Conservation (phyloP, 2,113 vertebrate genomes). For the Sminthopsis crassicaudata region DNA sequence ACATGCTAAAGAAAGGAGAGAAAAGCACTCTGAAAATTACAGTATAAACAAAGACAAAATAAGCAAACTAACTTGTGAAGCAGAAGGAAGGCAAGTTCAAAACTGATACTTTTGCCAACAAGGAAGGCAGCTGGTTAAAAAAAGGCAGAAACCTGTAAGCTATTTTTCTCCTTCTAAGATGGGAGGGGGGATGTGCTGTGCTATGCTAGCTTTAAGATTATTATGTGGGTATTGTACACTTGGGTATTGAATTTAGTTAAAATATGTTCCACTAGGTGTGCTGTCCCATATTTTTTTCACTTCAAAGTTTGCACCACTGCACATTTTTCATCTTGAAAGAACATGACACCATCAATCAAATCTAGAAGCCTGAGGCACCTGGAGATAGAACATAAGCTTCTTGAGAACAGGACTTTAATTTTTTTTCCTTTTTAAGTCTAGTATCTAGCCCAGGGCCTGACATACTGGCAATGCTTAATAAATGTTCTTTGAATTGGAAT, state of each 20-base stretch:
- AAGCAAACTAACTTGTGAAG: conserved; percentile 13
- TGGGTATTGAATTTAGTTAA: conserved; percentile 16
- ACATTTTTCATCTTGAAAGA: conserved; percentile 19
- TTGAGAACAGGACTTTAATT: neutral
- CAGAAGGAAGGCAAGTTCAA: neutral
- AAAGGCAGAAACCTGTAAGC: neutral
- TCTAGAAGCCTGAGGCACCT: neutral
- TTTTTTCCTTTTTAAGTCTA: neutral
- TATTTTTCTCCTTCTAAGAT: conserved; percentile 16
- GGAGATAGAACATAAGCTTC: neutral
- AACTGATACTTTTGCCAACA: conserved; percentile 31
- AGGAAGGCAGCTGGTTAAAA: conserved; percentile 26
- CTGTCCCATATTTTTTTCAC: neutral
- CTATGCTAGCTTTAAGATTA: neutral
- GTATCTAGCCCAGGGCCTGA: neutral
- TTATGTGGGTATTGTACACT: neutral
- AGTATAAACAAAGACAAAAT: neutral
- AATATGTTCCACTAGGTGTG: conserved; percentile 1
- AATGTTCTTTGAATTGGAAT: neutral
- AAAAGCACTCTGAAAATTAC: neutral
- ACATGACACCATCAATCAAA: neutral
- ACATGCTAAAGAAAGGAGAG: neutral
- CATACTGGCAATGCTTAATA: neutral
- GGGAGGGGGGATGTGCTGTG: neutral
- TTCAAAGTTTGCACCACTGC: conserved; percentile 11